Conservation (phyloP, 1,140 invertebrate species). For the Geopemphigus sp. region DNA sequence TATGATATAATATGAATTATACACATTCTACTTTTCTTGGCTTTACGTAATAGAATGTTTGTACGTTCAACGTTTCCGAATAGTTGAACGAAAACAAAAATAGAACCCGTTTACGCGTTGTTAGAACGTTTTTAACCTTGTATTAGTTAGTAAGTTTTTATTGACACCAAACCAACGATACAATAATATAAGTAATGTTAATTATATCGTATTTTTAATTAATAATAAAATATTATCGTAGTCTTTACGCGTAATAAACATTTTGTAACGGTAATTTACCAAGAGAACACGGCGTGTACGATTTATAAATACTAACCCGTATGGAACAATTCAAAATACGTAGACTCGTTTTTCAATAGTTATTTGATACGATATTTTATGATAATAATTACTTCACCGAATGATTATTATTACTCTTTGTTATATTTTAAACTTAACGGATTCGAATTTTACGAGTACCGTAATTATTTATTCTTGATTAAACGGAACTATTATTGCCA, state of each 20-base stretch:
- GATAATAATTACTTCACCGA: constrained; percentile 13
- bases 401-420: constrained; percentile 3
- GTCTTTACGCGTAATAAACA: not conserved
- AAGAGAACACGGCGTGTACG: not conserved
- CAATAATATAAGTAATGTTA: not conserved
- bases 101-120: not conserved
- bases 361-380: constrained; percentile 28
- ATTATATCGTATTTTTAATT: not conserved
- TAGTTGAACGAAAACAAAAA: not conserved
- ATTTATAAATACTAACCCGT: not conserved
- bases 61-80: not conserved
- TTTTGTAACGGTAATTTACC: not conserved
- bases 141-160: constrained; percentile 8
- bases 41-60: not conserved
- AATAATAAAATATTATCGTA: not conserved
- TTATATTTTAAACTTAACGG: not conserved
- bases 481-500: not conserved
- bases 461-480: constrained; percentile 12
- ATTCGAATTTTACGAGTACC: not conserved
- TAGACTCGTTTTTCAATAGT: constrained; percentile 27
- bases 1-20: not conserved
- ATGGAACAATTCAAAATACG: not conserved
- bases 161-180: constrained; percentile 5
- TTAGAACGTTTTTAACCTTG: constrained; percentile 2
- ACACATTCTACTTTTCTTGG: not conserved